These are phyloP conservation scores for Pardalotus punctatus DNA, from an alignment of 2,113 vertebrate genomes.

Conservation along the genomic window DNA sequence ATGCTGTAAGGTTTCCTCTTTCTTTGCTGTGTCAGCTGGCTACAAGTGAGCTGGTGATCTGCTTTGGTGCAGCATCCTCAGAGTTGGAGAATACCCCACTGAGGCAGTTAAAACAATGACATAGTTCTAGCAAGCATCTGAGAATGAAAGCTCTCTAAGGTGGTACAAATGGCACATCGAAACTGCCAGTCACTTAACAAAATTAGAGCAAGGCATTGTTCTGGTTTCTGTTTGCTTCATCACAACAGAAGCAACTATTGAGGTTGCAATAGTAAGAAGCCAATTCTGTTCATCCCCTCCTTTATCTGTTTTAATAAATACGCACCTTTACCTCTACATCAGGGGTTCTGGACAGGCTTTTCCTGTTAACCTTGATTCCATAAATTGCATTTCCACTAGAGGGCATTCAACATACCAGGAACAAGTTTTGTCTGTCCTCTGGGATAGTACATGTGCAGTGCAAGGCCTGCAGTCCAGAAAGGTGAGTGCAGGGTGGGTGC, in stretches of 20 bases:
- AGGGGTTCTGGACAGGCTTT: neutral
- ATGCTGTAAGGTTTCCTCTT: neutral
- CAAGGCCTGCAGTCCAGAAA: neutral
- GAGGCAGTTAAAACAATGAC: neutral
- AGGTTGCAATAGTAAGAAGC: neutral
- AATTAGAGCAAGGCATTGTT: neutral
- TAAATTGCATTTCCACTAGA: neutral
- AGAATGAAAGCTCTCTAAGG: neutral
- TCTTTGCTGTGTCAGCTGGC: neutral
- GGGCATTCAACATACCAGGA: neutral
- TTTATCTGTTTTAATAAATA: neutral
- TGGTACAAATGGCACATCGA: neutral
- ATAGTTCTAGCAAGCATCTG: neutral
- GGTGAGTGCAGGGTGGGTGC: neutral
- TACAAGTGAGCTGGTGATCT: neutral
- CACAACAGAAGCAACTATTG: neutral
- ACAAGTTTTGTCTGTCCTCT: neutral
- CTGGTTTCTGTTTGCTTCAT: neutral
- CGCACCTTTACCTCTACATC: neutral
- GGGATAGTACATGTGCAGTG: accelerated
- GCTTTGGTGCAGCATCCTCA: neutral
- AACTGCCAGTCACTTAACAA: neutral
- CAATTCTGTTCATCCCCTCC: neutral
- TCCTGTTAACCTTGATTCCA: neutral
- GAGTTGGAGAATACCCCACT: neutral